Evolutionary conservation across 2,888 invertebrate genomes (phyloP).

Genomic region (Drosophila tanythrix): DNA sequence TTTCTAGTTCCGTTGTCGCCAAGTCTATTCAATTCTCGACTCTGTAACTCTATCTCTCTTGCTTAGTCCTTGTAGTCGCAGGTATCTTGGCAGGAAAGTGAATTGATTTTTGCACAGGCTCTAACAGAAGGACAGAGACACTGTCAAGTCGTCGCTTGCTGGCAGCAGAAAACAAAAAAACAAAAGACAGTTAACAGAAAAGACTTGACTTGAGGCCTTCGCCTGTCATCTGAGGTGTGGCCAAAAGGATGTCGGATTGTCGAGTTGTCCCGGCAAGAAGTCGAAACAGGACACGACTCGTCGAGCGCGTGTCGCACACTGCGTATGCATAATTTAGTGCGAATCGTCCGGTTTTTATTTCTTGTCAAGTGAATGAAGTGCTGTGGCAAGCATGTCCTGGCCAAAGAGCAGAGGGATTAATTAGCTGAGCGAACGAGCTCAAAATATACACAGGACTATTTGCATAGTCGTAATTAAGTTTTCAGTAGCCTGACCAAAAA

Average conservation of each 20-base stretch:
- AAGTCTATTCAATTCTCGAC: neutral
- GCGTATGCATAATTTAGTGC: conserved; percentile 54
- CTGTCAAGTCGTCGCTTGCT: conserved; percentile 37
- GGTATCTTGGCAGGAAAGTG: conserved; percentile 2
- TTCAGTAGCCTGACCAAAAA: conserved; percentile 19
- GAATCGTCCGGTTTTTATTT: neutral
- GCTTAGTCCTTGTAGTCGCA: neutral
- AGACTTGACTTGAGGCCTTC: conserved; percentile 21
- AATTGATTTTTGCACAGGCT: conserved; percentile 25
- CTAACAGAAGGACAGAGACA: conserved; percentile 7
- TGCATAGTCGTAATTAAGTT: conserved; percentile 55
- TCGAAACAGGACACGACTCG: conserved; percentile 20
- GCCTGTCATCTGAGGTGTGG: conserved; percentile 33
- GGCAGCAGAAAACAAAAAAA: neutral
- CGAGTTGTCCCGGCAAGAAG: conserved; percentile 10
- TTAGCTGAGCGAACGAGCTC: conserved; percentile 14
- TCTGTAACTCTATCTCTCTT: neutral
- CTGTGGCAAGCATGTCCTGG: neutral
- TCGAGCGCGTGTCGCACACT: conserved; percentile 30
- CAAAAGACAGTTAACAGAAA: conserved; percentile 1
- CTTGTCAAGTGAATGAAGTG: neutral
- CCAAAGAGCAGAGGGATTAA: conserved; percentile 19
- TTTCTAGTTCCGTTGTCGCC: neutral
- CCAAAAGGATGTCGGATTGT: conserved; percentile 18
- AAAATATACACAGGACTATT: conserved; percentile 22